Conservation (phyloP, 2,888 invertebrate species). For the Drosophila subsilvestris region DNA sequence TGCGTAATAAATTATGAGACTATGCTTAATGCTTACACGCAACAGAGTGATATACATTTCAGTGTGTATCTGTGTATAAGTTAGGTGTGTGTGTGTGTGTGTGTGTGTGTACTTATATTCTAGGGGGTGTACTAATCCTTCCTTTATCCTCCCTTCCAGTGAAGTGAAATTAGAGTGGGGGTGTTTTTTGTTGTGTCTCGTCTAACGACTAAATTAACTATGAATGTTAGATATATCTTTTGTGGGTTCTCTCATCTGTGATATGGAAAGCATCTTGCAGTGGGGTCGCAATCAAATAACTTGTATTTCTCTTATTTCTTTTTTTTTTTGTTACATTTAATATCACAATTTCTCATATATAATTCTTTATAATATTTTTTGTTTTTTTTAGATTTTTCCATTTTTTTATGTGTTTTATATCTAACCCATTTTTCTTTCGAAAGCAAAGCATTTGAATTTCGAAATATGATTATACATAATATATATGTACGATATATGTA, state of each 20-base stretch:
- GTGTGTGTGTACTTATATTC: conserved; percentile 39
- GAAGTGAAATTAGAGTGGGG: conserved; percentile 55
- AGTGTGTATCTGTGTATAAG: conserved; percentile 52
- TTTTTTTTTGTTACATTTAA: conserved; percentile 65
- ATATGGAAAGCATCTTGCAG: conserved; percentile 65
- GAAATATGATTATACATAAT: conserved; percentile 44
- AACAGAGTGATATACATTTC: conserved; percentile 66
- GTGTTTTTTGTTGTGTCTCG: conserved; percentile 18
- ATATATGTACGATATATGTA: conserved; percentile 39
- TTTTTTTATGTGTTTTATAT: conserved; percentile 34
- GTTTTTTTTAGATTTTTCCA: conserved; percentile 25
- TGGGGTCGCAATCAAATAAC: conserved; percentile 13
- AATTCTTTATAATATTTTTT: conserved; percentile 35
- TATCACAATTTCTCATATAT: conserved; percentile 77
- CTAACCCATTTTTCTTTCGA: conserved; percentile 45
- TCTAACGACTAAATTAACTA: conserved; percentile 76
- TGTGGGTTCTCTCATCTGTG: conserved; percentile 62
- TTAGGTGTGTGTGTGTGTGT: conserved; percentile 56
- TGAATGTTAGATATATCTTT: conserved; percentile 62
- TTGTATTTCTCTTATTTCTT: conserved; percentile 29
- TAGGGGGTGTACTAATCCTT: conserved; percentile 20
- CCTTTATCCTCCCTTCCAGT: conserved; percentile 49
- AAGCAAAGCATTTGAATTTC: conserved; percentile 57
- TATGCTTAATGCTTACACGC: conserved; percentile 72
- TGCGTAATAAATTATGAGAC: conserved; percentile 76